phyloP scores from a whole-genome alignment of 2,888 invertebrate species.

The Mythimna pallens region DNA sequence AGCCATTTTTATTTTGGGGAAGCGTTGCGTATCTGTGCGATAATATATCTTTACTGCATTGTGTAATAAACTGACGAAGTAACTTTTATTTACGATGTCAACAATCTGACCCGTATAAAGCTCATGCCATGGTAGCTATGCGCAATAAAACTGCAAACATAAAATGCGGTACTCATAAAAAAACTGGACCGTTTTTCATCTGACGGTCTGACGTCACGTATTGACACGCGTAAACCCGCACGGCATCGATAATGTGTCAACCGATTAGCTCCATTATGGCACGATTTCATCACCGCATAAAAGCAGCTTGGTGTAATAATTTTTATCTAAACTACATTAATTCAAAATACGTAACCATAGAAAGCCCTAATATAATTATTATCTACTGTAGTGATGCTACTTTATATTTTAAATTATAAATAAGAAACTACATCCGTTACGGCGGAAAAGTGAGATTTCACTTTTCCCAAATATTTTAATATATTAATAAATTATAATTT shows the following conservation, averaged over 20 bases:
- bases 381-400: background rate
- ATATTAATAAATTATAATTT: background rate
- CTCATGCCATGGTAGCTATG: constrained; percentile 13
- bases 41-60: constrained; percentile 21
- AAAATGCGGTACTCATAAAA: constrained; percentile 30
- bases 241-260: constrained; percentile 46
- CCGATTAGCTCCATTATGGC: constrained; percentile 26
- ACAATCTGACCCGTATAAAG: constrained; percentile 40
- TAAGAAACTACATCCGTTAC: background rate
- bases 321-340: constrained; percentile 5
- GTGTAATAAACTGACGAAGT: constrained; percentile 42
- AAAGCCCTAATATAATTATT: constrained; percentile 11
- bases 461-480: constrained; percentile 10
- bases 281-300: constrained; percentile 15
- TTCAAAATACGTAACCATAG: constrained; percentile 1
- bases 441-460: constrained; percentile 12
- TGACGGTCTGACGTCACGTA: constrained; percentile 35
- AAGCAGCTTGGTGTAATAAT: background rate
- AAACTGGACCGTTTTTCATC: constrained; percentile 19
- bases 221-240: constrained; percentile 15
- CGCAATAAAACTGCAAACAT: constrained; percentile 40
- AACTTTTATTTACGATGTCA: constrained; percentile 47
- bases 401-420: constrained; percentile 28
- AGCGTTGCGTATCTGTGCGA: constrained; percentile 32
- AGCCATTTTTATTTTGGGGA: constrained; percentile 19